Percentiles rank a stretch among this genome's conserved stretches.
Conservation (phyloP, 2,797 vertebrate species). For the Rhynchonycteris naso region DNA sequence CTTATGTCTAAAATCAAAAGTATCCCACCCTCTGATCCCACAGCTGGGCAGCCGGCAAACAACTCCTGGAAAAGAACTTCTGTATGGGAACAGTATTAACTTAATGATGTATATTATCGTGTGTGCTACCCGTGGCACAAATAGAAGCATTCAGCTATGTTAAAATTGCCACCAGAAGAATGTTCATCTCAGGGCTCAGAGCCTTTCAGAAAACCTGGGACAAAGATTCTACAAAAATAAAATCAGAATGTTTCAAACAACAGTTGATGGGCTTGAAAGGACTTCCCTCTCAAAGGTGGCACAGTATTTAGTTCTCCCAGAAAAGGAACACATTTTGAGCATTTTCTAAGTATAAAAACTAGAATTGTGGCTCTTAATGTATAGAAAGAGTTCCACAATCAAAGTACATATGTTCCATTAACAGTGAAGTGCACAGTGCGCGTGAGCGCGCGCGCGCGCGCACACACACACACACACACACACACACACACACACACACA, state of each 20-base stretch:
- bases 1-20: slow-evolving; percentile 6
- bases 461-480: not conserved
- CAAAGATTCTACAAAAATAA: not conserved
- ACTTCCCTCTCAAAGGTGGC: slow-evolving; percentile 6
- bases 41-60: not conserved
- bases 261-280: not conserved
- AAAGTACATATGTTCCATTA: slow-evolving; percentile 15
- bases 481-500: not conserved
- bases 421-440: not conserved
- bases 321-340: slow-evolving; percentile 35
- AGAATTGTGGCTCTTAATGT: slow-evolving; percentile 13
- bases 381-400: slow-evolving; percentile 3
- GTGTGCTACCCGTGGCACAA: not conserved
- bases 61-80: not conserved
- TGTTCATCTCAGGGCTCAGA: not conserved
- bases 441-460: not conserved
- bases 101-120: not conserved
- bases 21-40: not conserved
- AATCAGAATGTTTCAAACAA: slow-evolving; percentile 10
- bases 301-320: not conserved
- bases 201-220: slow-evolving; percentile 33
- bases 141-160: not conserved
- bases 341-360: slow-evolving; percentile 50
- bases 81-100: not conserved
- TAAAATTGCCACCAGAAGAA: slow-evolving; percentile 1